A percentile compares a stretch with the other conserved stretches of the same genome.
These are phyloP conservation scores for Dryococelus australis DNA, from an alignment of 2,888 invertebrate species.

Conservation along the genomic window DNA sequence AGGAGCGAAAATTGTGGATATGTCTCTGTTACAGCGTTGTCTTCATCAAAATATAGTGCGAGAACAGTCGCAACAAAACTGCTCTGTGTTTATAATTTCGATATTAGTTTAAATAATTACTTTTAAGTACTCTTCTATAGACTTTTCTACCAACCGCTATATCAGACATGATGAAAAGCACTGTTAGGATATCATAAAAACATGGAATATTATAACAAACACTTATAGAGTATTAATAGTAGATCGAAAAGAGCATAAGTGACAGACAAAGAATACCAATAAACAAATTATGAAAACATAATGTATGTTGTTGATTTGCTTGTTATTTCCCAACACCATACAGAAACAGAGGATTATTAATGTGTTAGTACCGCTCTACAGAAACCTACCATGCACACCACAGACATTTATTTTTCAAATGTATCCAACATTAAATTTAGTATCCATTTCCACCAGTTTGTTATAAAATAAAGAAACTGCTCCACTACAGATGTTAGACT, in stretches of 20 bases:
- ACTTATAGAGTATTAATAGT: neutral
- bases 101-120: no score
- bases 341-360: neutral
- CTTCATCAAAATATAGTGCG: no score
- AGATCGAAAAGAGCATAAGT: neutral
- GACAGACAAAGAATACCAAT: neutral
- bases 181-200: neutral
- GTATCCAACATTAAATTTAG: neutral
- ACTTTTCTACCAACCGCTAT: no score
- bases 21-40: no score
- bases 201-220: neutral
- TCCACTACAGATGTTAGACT: no score
- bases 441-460: no score
- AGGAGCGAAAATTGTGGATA: no score
- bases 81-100: no score
- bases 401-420: neutral
- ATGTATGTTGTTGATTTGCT: neutral
- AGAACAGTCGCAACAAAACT: no score
- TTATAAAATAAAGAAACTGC: no score
- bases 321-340: neutral
- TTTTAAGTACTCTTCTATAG: no score
- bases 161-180: no score
- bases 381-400: neutral
- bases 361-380: neutral
- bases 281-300: neutral